phyloP scores from a whole-genome alignment of 2,888 invertebrate genomes.

The Epiblema foenella region DNA sequence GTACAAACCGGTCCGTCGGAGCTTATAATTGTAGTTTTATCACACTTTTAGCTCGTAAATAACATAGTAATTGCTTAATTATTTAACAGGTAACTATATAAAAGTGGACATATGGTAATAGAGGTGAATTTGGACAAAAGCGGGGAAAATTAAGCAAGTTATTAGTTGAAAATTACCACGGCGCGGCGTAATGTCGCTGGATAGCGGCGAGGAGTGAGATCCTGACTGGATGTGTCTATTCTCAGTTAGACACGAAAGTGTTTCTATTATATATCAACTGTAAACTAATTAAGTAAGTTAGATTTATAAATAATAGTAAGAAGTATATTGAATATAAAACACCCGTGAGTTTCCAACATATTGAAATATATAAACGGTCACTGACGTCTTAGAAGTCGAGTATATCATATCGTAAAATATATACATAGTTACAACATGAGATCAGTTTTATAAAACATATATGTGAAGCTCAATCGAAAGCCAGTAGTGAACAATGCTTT shows the following conservation, averaged over 20 bases:
- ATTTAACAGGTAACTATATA: slow-evolving; percentile 38
- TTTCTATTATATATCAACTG: no score
- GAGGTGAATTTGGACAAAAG: slow-evolving; percentile 35
- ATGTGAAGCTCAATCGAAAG: no score
- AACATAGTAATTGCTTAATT: slow-evolving; percentile 44
- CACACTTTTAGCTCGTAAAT: slow-evolving; percentile 39
- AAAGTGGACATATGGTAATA: slow-evolving; percentile 34
- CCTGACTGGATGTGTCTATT: slow-evolving; percentile 53
- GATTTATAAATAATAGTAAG: no score
- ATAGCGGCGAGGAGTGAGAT: slow-evolving; percentile 56
- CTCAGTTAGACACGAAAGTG: not conserved
- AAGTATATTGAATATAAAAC: no score
- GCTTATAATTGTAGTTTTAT: slow-evolving; percentile 42
- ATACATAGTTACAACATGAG: no score
- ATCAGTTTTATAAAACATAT: no score
- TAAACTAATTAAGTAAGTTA: no score
- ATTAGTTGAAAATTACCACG: slow-evolving; percentile 82
- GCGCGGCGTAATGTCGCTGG: slow-evolving; percentile 72
- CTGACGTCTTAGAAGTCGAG: no score
- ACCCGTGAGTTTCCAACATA: no score
- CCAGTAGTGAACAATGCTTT: no score
- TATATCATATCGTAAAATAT: no score
- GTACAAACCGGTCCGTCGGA: slow-evolving; percentile 26
- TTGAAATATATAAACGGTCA: no score
- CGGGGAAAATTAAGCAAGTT: slow-evolving; percentile 72